Base-by-base conservation (phyloP, 2,888 invertebrate genomes). In the Drosophila pseudotalamancana region DNA sequence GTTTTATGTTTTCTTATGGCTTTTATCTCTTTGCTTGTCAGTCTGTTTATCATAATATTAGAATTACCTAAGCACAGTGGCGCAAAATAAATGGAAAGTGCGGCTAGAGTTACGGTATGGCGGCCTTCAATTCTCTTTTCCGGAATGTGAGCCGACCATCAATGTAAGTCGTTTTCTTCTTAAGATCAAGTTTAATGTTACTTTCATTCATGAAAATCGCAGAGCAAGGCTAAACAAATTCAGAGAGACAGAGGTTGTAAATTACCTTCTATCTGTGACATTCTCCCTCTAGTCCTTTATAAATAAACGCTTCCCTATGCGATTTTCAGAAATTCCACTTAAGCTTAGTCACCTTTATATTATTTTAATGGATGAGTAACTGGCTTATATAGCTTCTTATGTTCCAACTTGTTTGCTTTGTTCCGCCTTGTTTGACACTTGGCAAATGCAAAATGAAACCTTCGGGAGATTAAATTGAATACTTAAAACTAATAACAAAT, bases 31-130 rank as follows among this genome's bases (percentile, higher is more conserved):
- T 66, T 64, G 40, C 35, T 57, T 54, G 59, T 59, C 54, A 25
- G 50, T 49, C 55, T 60, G 55, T 59, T 70, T 57, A 55, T 53
- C 64, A 65, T 39, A 59, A 56, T 50, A 65, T 63, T 62, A 64
- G 69, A 80, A 75, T 80, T 80, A 60, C 65, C 40, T 39, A 72
- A 77, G 72, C 65, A 63, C 53, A 19, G 57, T 77, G 64, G 46
- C 53, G 19, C n/a, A 9, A 62, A 62, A 61, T 12, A 18, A 42
- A 46, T 46, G 12, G 66, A 45, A 40, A 40, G 14, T 32, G 27
- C 9, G 18, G 37, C 14, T 23, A 19, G 18, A 25, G 12, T 35
- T 54, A 21, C 14, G 21, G 6, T 14, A n/a, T 25, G 19, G 14
- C 14, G 39, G 6, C 4, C 12, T 18, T 3, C 2, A 34, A 8